Evolutionary conservation across 2,888 invertebrate species (phyloP).

Genomic region (Mongoloraphidia duomilia): DNA sequence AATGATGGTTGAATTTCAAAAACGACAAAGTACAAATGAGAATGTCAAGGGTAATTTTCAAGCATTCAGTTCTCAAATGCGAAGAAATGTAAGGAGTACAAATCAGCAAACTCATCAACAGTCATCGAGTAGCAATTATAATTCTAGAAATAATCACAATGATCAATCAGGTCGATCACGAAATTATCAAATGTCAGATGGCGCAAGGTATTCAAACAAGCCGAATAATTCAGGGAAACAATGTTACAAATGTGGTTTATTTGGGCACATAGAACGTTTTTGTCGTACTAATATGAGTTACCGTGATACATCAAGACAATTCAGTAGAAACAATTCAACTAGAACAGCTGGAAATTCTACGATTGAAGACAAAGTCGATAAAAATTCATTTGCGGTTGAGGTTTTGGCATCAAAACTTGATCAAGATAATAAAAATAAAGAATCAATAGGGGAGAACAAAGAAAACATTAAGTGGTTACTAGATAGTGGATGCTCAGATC

Average conservation of each 20-base stretch:
- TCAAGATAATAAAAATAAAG: neutral
- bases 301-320: too few species aligned
- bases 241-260: slow-evolving; percentile 5
- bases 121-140: neutral
- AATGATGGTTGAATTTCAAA: slow-evolving; percentile 11
- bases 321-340: too few species aligned
- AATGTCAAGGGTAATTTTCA: slow-evolving; percentile 3
- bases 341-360: too few species aligned
- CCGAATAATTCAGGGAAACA: too few species aligned
- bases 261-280: too few species aligned
- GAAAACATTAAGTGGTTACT: neutral
- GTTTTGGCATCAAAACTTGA: too few species aligned
- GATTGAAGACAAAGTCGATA: too few species aligned
- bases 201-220: too few species aligned
- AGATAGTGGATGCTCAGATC: slow-evolving; percentile 2
- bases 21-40: slow-evolving; percentile 7
- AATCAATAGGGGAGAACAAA: neutral
- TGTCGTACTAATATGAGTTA: too few species aligned
- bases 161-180: neutral
- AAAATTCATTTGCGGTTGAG: too few species aligned
- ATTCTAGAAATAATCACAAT: neutral
- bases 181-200: neutral
- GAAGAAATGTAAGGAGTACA: neutral
- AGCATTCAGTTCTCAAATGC: neutral
- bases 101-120: neutral